Evolutionary conservation across 2,888 invertebrate genomes (phyloP), one percentile per base, ranked within the genome.

Genomic region (Caenorhabditis sinica): DNA sequence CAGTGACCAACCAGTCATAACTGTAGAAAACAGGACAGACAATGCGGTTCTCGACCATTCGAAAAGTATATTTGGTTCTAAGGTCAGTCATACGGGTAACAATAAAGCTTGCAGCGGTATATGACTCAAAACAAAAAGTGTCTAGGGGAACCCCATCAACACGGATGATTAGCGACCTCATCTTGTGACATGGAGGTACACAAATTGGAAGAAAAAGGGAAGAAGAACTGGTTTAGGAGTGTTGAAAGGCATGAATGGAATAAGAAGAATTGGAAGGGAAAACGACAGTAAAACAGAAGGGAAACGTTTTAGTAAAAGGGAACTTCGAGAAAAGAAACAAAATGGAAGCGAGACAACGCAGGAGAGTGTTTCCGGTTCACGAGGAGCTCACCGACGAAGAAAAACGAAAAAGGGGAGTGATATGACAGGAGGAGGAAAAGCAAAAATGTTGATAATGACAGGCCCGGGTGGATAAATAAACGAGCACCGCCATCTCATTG

Each of bases 401-500:
- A 73, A 72, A 58, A 58, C 66, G 49, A 61, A 36, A 23, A 53
- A 53, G 25, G 56, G 13, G 28, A 43, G 56, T 28, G 56, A 73
- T 73, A 60, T 81, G 81, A 81, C 73, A 81, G 79, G 69, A 56
- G 79, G 69, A 56, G 56, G 28, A 33, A 36, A 40, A 58, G 65
- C 73, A 60, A 66, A 72, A 66, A 72, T 65, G 79, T 72, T 72
- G 72, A 72, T 68, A 73, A 73, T 74, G 81, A 81, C 81, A 81
- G 74, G 49, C 72, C 58, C 53, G 66, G 40, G 40, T 51, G 60
- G 72, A 80, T 80, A 71, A 72, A 72, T 66, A 80, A 71, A 71
- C 63, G 69, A 60, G 60, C 43, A 49, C 71, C 53, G 71, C 33
- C 40, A 30, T 69, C 58, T 36, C 73, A 74, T 65, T 66, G 74